Conservation (phyloP, 2,888 invertebrate genomes). For the Morinoia aosen region DNA sequence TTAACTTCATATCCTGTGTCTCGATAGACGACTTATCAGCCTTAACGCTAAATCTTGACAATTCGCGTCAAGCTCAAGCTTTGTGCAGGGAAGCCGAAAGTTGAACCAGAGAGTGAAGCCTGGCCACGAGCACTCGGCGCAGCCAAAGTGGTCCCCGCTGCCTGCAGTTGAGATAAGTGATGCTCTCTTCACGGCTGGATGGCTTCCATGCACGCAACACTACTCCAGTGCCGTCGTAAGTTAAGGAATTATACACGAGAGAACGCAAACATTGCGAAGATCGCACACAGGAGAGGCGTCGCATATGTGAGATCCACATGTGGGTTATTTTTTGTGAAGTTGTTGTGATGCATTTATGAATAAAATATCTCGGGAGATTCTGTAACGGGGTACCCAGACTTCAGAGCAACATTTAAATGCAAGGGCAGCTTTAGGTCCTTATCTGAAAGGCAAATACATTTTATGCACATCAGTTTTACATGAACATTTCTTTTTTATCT, state of each 20-base stretch:
- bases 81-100: not conserved
- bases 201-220: not conserved
- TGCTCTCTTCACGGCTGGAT: not conserved
- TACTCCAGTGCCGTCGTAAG: not conserved
- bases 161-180: not conserved
- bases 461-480: not conserved
- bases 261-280: not conserved
- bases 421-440: no score
- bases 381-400: no score
- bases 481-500: not conserved
- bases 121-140: not conserved
- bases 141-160: not conserved
- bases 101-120: not conserved
- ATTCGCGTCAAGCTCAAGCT: not conserved
- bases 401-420: no score
- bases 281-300: not conserved
- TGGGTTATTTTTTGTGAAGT: no score
- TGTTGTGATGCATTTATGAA: no score
- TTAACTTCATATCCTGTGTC: not conserved
- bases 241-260: not conserved
- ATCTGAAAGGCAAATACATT: not conserved
- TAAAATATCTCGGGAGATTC: no score
- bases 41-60: not conserved
- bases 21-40: not conserved
- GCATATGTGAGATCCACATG: no score